These are phyloP conservation scores for Crypturellus tataupa DNA, from an alignment of 2,797 vertebrate genomes.

Conservation along the genomic window DNA sequence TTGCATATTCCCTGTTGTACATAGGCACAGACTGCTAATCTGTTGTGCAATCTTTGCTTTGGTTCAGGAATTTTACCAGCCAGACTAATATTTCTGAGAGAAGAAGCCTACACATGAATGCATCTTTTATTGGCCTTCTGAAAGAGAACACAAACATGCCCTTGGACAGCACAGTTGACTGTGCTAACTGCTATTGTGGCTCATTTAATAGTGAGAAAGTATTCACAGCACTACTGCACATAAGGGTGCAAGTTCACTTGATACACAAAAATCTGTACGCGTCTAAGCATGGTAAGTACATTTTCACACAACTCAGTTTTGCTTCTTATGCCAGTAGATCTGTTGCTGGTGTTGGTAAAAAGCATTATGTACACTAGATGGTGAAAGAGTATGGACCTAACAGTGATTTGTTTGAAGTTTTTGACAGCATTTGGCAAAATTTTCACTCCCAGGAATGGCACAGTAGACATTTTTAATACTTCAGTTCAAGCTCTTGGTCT, in stretches of 20 bases:
- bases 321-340: not conserved
- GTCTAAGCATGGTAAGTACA: not conserved
- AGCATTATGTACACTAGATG: not conserved
- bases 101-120: accelerated
- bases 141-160: not conserved
- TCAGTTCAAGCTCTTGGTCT: not conserved
- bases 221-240: too few species aligned
- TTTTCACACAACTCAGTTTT: not conserved
- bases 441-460: not conserved
- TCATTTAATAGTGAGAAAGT: not conserved
- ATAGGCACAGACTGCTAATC: not conserved
- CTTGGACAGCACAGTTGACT: not conserved
- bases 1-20: not conserved
- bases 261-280: not conserved
- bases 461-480: not conserved
- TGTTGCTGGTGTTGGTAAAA: not conserved
- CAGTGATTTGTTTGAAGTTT: not conserved
- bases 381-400: not conserved
- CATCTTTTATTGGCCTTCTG: not conserved
- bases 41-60: not conserved
- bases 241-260: not conserved
- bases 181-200: not conserved
- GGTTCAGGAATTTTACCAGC: not conserved
- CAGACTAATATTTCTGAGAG: not conserved
- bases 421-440: not conserved